These are phyloP conservation scores for Gibbula magus DNA, from an alignment of 2,888 invertebrate species.

Conservation along the genomic window DNA sequence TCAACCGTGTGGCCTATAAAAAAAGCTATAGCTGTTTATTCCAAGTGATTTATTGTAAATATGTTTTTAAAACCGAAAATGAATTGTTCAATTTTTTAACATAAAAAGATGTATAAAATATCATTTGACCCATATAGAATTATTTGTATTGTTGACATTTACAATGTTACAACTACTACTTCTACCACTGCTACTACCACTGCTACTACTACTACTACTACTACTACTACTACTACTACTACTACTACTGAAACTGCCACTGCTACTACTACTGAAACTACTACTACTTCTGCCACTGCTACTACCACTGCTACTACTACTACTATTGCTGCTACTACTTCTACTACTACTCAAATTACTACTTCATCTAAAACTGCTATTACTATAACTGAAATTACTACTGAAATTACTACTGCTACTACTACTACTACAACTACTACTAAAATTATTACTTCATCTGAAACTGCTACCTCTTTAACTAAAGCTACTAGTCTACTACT, in stretches of 20 bases:
- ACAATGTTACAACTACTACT: background rate
- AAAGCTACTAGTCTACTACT: too few species aligned
- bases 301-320: background rate
- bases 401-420: background rate
- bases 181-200: background rate
- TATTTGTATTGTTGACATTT: background rate
- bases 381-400: background rate
- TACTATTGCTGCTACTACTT: background rate
- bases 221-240: background rate
- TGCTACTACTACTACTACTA: background rate
- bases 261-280: background rate
- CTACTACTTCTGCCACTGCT: background rate
- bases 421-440: background rate
- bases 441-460: background rate
- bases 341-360: background rate
- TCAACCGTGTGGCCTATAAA: too few species aligned
- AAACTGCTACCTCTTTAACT: too few species aligned
- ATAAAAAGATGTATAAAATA: background rate
- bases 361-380: background rate
- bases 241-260: background rate
- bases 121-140: background rate
- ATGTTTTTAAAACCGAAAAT: too few species aligned
- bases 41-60: too few species aligned
- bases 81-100: too few species aligned
- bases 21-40: too few species aligned